Evolutionary conservation across 2,888 invertebrate species (phyloP).

Genomic region (Drosophila percnosoma): DNA sequence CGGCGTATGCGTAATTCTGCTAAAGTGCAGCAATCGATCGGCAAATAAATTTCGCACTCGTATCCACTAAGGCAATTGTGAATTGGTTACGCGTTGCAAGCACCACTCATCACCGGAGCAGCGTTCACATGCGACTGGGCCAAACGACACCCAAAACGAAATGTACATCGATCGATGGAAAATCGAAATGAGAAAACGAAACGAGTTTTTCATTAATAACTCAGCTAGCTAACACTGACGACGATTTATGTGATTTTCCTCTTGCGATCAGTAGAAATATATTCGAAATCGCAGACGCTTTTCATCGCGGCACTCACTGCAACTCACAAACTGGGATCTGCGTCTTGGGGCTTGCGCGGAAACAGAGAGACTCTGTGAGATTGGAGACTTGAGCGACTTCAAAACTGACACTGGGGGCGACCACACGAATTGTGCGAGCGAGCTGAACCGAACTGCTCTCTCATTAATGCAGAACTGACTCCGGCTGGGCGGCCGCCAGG

Average conservation of each 20-base stretch:
- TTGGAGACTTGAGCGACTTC: slow-evolving; percentile 2
- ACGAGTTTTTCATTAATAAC: slow-evolving; percentile 69
- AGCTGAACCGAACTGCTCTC: slow-evolving; percentile 80
- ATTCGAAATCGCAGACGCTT: slow-evolving; percentile 20
- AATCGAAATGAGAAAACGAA: slow-evolving; percentile 54
- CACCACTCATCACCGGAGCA: slow-evolving; percentile 57
- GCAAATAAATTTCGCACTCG: slow-evolving; percentile 25
- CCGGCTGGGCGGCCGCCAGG: slow-evolving; percentile 55
- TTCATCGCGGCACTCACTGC: slow-evolving; percentile 40
- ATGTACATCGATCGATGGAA: slow-evolving; percentile 56
- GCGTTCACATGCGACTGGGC: slow-evolving; percentile 68
- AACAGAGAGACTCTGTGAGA: slow-evolving; percentile 5
- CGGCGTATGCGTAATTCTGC: slow-evolving; percentile 61
- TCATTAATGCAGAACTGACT: slow-evolving; percentile 84
- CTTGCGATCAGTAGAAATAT: slow-evolving; percentile 20
- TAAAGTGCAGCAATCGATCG: slow-evolving; percentile 22
- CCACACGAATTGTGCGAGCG: slow-evolving; percentile 73
- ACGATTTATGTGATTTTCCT: slow-evolving; percentile 63
- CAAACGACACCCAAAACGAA: slow-evolving; percentile 13
- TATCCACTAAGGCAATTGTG: slow-evolving; percentile 21
- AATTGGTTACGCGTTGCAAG: slow-evolving; percentile 33
- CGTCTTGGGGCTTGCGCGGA: not conserved
- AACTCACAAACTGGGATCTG: slow-evolving; percentile 5
- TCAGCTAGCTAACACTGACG: slow-evolving; percentile 3
- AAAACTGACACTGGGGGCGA: slow-evolving; percentile 57